These are phyloP conservation scores for Nannoperca australis DNA, from an alignment of 2,797 vertebrate genomes.

Conservation along the genomic window DNA sequence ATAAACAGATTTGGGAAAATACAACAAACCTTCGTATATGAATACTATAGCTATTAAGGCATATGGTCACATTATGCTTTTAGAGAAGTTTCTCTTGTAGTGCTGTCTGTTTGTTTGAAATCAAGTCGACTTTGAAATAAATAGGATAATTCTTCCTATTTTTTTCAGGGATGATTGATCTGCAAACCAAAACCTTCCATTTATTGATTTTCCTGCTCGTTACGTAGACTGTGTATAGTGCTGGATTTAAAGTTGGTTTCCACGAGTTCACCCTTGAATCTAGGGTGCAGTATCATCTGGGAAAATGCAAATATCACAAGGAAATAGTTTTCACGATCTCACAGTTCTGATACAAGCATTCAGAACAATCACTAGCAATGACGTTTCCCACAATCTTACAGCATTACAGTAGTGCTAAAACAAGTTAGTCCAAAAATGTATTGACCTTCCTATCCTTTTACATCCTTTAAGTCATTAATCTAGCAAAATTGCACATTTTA, in stretches of 20 bases:
- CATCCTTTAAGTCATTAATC: background rate
- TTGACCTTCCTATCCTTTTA: too few relatives aligned
- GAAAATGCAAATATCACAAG: background rate
- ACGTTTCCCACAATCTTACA: background rate
- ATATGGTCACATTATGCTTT: constrained; percentile 9
- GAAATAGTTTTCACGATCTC: background rate
- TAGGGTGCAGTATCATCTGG: background rate
- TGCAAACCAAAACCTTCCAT: background rate
- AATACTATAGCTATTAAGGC: constrained; percentile 39
- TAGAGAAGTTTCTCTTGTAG: constrained; percentile 33
- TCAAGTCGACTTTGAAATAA: constrained; percentile 10
- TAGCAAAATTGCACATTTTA: background rate
- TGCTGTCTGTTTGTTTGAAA: constrained; percentile 29
- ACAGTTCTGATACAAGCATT: background rate
- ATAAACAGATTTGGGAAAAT: constrained; percentile 43
- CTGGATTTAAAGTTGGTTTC: background rate
- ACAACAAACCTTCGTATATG: constrained; percentile 47
- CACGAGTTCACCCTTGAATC: constrained; percentile 5
- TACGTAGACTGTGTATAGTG: background rate
- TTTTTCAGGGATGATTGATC: background rate
- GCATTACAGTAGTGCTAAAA: background rate
- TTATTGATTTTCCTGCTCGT: constrained; percentile 5
- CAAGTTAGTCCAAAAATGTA: background rate
- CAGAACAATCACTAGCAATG: background rate
- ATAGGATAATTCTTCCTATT: background rate